Evolutionary conservation across 2,113 vertebrate species (phyloP).

Genomic region (Accipiter cooperii): DNA sequence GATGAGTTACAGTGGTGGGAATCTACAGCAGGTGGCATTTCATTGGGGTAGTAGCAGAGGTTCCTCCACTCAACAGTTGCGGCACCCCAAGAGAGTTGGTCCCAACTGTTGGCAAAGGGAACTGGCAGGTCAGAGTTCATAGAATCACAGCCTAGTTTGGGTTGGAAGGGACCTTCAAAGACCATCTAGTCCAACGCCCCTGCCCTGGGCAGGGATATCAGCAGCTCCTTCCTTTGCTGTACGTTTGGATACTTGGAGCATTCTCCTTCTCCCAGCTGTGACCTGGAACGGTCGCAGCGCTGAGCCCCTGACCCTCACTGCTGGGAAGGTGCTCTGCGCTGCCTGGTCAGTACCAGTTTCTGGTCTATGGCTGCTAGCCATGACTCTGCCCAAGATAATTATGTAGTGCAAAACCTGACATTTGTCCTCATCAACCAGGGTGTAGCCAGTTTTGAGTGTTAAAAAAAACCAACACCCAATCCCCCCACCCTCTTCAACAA

Average conservation of each 20-base stretch:
- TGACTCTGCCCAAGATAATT: accelerated
- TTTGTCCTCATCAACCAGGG: neutral
- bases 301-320: neutral
- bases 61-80: neutral
- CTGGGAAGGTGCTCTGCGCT: neutral
- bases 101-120: neutral
- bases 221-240: neutral
- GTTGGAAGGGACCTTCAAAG: neutral
- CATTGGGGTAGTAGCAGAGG: neutral
- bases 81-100: neutral
- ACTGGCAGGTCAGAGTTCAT: neutral
- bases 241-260: neutral
- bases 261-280: neutral
- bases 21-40: neutral
- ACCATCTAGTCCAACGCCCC: too few relatives aligned
- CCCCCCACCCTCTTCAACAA: neutral
- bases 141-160: neutral
- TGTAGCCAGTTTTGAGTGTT: neutral
- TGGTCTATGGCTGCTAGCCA: neutral
- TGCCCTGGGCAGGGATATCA: neutral
- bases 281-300: accelerated
- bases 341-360: neutral
- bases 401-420: neutral
- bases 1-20: neutral
- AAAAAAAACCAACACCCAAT: too few relatives aligned